Conservation (phyloP, 2,888 invertebrate species). For the Exephanes ischioxanthus region DNA sequence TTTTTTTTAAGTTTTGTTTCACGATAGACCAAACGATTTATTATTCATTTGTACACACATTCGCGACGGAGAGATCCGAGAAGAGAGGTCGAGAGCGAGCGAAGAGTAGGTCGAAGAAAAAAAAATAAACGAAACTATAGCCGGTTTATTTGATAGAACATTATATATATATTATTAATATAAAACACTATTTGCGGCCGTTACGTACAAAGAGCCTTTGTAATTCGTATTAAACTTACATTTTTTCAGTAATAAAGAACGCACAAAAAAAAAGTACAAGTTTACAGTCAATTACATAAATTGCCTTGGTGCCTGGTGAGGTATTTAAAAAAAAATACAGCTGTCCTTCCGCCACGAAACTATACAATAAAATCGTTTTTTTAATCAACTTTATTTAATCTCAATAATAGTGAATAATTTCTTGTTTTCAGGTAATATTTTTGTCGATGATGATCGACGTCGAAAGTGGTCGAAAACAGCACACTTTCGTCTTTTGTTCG, state of each 20-base stretch:
- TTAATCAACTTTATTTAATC: conserved; percentile 39
- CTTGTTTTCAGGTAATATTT: conserved; percentile 21
- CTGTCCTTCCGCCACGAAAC: neutral
- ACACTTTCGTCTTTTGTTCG: neutral
- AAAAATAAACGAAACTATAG: conserved; percentile 76
- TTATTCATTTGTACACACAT: conserved; percentile 33
- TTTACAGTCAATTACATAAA: conserved; percentile 38
- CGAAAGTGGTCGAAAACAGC: neutral
- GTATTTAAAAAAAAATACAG: conserved; percentile 5
- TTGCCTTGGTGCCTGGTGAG: conserved; percentile 35
- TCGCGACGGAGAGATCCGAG: conserved; percentile 31
- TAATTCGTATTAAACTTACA: conserved; percentile 84
- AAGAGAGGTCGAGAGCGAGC: neutral
- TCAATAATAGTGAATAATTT: conserved; percentile 9
- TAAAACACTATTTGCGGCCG: conserved; percentile 83
- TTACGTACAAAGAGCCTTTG: conserved; percentile 85
- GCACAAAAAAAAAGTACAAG: conserved; percentile 64
- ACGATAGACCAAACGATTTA: conserved; percentile 32
- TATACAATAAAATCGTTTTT: neutral
- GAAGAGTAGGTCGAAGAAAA: conserved; percentile 33
- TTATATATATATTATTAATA: conserved; percentile 80
- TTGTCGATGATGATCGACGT: conserved; percentile 32
- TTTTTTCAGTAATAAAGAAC: conserved; percentile 82
- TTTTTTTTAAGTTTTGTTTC: conserved; percentile 40
- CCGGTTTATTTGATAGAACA: conserved; percentile 83